phyloP scores from a whole-genome alignment of 2,888 invertebrate species.

The Myopa tessellatipennis region DNA sequence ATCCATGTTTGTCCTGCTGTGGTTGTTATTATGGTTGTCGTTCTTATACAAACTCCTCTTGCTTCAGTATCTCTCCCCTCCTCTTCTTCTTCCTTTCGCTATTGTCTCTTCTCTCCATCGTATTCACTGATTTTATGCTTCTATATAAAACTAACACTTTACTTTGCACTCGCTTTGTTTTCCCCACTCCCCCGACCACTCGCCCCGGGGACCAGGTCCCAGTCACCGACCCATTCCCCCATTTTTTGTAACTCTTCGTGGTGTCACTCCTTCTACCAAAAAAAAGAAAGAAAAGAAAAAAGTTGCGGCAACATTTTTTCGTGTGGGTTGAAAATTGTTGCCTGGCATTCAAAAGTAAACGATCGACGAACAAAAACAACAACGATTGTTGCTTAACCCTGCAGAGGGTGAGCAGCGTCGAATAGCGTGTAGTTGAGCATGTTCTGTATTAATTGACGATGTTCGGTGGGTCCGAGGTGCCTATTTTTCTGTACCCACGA shows the following conservation, averaged over 20 bases:
- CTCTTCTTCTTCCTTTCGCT: neutral
- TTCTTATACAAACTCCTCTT: neutral
- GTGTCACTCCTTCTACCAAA: too few species aligned
- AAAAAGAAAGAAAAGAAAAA: too few species aligned
- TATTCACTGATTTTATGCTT: neutral
- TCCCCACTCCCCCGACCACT: neutral
- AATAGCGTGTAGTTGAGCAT: too few species aligned
- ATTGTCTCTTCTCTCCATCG: neutral
- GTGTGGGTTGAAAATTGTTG: neutral
- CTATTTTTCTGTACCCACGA: neutral
- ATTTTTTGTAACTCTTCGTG: too few species aligned
- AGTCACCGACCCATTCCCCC: too few species aligned
- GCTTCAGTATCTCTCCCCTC: neutral
- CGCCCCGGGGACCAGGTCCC: neutral
- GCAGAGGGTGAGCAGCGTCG: too few species aligned
- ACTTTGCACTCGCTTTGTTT: neutral
- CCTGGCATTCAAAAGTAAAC: neutral
- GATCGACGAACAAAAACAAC: neutral
- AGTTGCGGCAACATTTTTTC: neutral
- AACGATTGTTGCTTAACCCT: neutral
- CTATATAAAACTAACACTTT: neutral
- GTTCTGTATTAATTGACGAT: neutral
- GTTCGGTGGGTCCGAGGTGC: neutral
- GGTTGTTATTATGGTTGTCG: constrained; percentile 17
- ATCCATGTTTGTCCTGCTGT: neutral